Percentiles rank a stretch among this genome's conserved stretches.
phyloP scores from a whole-genome alignment of 2,797 vertebrate species.

The Acanthurus leucopareius region DNA sequence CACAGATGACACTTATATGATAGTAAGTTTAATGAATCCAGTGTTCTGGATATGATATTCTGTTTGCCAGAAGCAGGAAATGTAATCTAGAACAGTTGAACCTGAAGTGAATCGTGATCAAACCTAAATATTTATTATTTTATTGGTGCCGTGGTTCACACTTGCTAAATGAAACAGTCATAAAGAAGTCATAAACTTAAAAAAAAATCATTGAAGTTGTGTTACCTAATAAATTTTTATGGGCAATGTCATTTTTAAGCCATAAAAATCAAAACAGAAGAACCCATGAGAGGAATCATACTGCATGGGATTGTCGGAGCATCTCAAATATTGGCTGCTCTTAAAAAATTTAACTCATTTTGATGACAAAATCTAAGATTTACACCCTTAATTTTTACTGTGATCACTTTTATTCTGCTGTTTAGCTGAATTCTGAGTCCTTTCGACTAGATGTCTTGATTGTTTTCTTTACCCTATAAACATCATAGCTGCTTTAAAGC shows the following conservation, averaged over 20 bases:
- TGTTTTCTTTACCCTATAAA: too few species aligned
- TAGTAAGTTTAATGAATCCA: too few species aligned
- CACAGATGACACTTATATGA: too few species aligned
- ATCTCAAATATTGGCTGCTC: background rate
- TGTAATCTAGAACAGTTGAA: too few species aligned
- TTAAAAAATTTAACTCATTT: background rate
- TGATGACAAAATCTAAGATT: background rate
- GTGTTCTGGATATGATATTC: too few species aligned
- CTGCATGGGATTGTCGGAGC: background rate
- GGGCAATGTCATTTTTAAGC: background rate
- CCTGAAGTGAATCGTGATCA: too few species aligned
- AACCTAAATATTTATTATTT: too few species aligned
- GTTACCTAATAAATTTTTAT: background rate
- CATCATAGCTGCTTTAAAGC: too few species aligned
- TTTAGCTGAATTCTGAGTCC: background rate
- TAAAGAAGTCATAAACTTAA: background rate
- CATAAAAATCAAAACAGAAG: background rate
- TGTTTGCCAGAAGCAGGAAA: too few species aligned
- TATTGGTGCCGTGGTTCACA: background rate
- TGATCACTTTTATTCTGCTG: background rate
- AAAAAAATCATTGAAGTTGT: background rate
- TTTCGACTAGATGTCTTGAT: background rate
- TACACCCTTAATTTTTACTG: background rate
- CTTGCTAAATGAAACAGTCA: background rate
- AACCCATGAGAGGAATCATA: background rate